Evolutionary conservation across 2,113 vertebrate species (phyloP).

Genomic region (Corythoichthys intestinalis): DNA sequence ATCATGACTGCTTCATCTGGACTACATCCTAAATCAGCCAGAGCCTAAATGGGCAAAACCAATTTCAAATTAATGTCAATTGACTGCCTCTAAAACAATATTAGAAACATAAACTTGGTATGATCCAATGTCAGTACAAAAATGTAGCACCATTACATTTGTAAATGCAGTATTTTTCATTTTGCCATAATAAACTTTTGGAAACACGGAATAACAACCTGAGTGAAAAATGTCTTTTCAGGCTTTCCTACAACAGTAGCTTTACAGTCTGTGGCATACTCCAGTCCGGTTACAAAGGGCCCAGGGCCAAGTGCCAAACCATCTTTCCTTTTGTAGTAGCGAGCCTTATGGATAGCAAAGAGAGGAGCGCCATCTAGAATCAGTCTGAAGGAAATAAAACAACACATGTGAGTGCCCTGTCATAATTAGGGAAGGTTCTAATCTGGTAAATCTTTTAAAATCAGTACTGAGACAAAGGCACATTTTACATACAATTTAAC

Average conservation of each 20-base stretch:
- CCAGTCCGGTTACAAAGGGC: conserved; percentile 86
- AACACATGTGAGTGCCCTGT: too few relatives aligned
- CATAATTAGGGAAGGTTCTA: too few relatives aligned
- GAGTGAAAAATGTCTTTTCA: conserved; percentile 85
- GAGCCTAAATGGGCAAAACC: conserved; percentile 37
- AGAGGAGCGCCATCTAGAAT: conserved; percentile 87
- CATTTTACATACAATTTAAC: too few relatives aligned
- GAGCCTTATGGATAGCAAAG: conserved; percentile 93
- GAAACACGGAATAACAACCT: conserved; percentile 65
- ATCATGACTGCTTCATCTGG: conserved; percentile 91
- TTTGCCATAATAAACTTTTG: too few relatives aligned
- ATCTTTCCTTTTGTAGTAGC: conserved; percentile 89
- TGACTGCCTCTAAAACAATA: background rate
- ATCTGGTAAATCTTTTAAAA: too few relatives aligned
- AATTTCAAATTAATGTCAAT: background rate
- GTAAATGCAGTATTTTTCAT: too few relatives aligned
- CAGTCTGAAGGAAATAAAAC: conserved; percentile 66
- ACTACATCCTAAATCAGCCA: conserved; percentile 70
- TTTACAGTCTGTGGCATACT: conserved; percentile 81
- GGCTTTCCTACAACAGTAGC: conserved; percentile 92
- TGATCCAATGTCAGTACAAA: background rate
- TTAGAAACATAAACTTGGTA: too few relatives aligned
- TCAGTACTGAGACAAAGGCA: too few relatives aligned
- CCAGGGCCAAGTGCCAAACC: conserved; percentile 91
- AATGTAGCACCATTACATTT: background rate